Evolutionary conservation across 2,888 invertebrate genomes (phyloP).

Genomic region (Apotomis turbidana): DNA sequence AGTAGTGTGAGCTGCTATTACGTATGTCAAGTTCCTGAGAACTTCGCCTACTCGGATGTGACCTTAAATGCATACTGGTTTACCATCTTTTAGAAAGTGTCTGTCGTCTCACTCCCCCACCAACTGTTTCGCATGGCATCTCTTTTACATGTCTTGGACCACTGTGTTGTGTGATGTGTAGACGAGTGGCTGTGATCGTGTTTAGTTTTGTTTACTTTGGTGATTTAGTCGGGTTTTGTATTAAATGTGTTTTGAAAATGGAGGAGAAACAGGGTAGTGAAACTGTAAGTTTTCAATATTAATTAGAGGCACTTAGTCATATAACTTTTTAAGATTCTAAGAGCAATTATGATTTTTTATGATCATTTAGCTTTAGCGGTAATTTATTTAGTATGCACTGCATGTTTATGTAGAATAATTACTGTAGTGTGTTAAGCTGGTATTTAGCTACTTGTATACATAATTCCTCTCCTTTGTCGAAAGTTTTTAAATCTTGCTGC

Average conservation of each 20-base stretch:
- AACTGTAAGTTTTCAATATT: conserved; percentile 42
- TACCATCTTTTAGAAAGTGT: conserved; percentile 75
- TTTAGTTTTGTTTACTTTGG: conserved; percentile 1
- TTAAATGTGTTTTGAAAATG: conserved; percentile 43
- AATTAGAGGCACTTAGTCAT: too few species aligned
- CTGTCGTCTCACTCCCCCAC: conserved; percentile 55
- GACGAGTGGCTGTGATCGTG: conserved; percentile 46
- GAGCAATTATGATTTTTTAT: too few species aligned
- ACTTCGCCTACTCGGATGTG: conserved; percentile 56
- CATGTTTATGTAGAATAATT: too few species aligned
- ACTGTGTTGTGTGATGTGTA: conserved; percentile 50
- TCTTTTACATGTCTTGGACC: conserved; percentile 50
- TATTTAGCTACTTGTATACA: too few species aligned
- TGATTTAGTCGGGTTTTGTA: conserved; percentile 14
- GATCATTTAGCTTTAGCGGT: too few species aligned
- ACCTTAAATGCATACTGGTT: conserved; percentile 72
- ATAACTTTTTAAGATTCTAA: neutral
- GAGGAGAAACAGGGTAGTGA: conserved; percentile 42
- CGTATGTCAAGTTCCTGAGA: neutral
- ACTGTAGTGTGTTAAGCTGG: too few species aligned
- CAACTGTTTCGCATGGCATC: conserved; percentile 44
- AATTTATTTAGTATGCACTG: too few species aligned
- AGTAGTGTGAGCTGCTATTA: too few species aligned
- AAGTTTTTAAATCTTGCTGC: too few species aligned
- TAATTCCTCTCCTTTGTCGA: too few species aligned